A percentile compares a stretch with the other conserved stretches of the same genome.
phyloP scores from a whole-genome alignment of 1,140 invertebrate genomes.

The Cherax destructor region DNA sequence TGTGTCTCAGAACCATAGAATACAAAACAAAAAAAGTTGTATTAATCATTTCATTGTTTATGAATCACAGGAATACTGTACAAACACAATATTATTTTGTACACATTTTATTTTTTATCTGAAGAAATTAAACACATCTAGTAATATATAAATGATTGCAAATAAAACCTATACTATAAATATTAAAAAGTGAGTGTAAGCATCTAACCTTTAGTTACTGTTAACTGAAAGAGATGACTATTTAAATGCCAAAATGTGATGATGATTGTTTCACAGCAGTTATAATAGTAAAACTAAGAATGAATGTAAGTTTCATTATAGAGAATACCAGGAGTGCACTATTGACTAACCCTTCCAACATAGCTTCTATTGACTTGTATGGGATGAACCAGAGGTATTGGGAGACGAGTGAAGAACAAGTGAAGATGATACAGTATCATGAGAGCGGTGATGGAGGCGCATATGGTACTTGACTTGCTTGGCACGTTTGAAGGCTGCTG shows the following conservation, averaged over 20 bases:
- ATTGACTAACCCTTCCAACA: background rate
- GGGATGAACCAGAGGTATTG: background rate
- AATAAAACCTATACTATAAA: background rate
- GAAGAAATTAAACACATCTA: background rate
- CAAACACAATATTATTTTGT: background rate
- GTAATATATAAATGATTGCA: background rate
- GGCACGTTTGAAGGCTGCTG: slow-evolving; percentile 59
- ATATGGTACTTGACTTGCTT: slow-evolving; percentile 64
- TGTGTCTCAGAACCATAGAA: too few relatives aligned
- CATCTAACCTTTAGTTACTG: background rate
- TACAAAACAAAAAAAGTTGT: too few relatives aligned
- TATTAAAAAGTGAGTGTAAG: background rate
- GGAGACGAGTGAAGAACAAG: background rate
- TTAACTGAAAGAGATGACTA: background rate
- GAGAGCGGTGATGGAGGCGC: slow-evolving; percentile 47
- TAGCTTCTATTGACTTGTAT: slow-evolving; percentile 1
- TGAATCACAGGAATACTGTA: background rate
- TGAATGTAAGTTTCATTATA: background rate
- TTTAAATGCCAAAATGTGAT: background rate
- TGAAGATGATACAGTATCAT: background rate
- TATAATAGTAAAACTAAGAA: background rate
- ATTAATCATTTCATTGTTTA: too few relatives aligned
- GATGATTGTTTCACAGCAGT: background rate
- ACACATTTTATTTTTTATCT: background rate
- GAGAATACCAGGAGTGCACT: background rate